These are phyloP conservation scores for Atta cephalotes DNA, from an alignment of 1,140 invertebrate species.

Conservation along the genomic window DNA sequence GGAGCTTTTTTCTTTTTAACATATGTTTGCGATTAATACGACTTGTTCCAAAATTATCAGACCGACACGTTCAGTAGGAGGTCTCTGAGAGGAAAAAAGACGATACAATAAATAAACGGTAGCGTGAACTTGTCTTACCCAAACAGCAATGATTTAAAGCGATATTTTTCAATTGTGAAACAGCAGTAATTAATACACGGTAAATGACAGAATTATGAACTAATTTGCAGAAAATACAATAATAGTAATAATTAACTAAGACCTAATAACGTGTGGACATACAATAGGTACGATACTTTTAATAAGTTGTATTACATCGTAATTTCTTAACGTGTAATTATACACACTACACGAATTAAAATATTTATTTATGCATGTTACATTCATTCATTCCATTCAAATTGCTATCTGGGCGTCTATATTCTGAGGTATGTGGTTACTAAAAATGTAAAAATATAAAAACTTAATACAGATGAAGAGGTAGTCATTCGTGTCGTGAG, in stretches of 20 bases:
- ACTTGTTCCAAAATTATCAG: conserved; percentile 80
- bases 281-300: conserved; percentile 70
- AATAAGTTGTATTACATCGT: conserved; percentile 65
- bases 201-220: conserved; percentile 69
- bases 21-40: conserved; percentile 70
- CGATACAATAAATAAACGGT: conserved; percentile 75
- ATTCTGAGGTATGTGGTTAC: conserved; percentile 85
- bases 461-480: conserved; percentile 85
- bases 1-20: conserved; percentile 61
- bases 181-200: conserved; percentile 60
- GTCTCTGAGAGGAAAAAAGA: conserved; percentile 60
- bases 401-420: conserved; percentile 78
- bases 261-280: conserved; percentile 70
- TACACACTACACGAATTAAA: conserved; percentile 61
- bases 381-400: conserved; percentile 73
- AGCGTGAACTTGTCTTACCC: conserved; percentile 68
- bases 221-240: conserved; percentile 72
- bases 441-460: conserved; percentile 86
- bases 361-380: conserved; percentile 72
- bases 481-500: conserved; percentile 82
- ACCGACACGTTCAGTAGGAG: conserved; percentile 75
- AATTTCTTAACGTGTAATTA: conserved; percentile 56
- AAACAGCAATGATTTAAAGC: conserved; percentile 72
- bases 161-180: conserved; percentile 15
- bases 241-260: conserved; percentile 70